Conservation (phyloP, 1,140 invertebrate genomes). For the Drosophila lacertosa region DNA sequence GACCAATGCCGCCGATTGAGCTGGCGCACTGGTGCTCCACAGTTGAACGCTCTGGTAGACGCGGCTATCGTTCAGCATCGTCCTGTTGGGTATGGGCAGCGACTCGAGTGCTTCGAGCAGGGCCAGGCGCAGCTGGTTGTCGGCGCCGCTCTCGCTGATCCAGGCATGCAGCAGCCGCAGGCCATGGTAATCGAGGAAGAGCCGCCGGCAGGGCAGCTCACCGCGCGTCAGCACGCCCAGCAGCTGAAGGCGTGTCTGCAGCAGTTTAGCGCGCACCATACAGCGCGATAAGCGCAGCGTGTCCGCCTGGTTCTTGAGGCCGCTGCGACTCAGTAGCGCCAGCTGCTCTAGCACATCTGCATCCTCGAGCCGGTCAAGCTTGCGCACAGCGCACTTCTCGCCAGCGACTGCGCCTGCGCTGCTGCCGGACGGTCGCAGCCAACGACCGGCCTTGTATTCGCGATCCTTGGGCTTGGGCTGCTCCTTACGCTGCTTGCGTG, state of each 20-base stretch:
- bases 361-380: conserved; percentile 66
- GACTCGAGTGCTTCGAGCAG: conserved; percentile 92
- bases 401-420: background rate
- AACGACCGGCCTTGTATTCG: conserved; percentile 67
- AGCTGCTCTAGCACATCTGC: conserved; percentile 92
- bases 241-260: conserved; percentile 89
- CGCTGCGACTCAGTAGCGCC: conserved; percentile 88
- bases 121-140: conserved; percentile 87
- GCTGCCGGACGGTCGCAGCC: conserved; percentile 46
- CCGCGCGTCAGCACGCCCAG: conserved; percentile 89
- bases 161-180: conserved; percentile 95
- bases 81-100: conserved; percentile 96
- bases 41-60: conserved; percentile 92
- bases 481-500: conserved; percentile 46
- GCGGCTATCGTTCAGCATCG: conserved; percentile 95
- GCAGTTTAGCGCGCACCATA: conserved; percentile 95
- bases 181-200: conserved; percentile 98
- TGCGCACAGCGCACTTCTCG: conserved; percentile 17
- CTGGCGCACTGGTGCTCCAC: conserved; percentile 86
- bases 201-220: conserved; percentile 91
- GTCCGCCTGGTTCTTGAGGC: conserved; percentile 94
- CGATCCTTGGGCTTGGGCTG: conserved; percentile 61
- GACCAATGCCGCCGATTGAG: no score
- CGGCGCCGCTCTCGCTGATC: conserved; percentile 88
- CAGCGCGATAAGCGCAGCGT: conserved; percentile 94